These are phyloP conservation scores for Scaptomyza graminum DNA, from an alignment of 1,140 invertebrate species.

Conservation along the genomic window DNA sequence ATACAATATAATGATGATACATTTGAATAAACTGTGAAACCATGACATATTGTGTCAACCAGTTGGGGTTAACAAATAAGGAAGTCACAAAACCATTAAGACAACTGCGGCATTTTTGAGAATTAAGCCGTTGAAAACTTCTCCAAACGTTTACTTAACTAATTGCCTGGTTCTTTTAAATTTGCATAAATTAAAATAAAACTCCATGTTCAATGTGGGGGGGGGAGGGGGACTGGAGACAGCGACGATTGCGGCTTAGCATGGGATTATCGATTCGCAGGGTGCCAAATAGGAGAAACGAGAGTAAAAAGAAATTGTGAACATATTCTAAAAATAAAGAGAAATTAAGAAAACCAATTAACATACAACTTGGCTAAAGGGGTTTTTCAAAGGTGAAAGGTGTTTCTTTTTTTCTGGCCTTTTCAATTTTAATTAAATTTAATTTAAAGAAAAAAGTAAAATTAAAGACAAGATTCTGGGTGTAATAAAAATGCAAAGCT, in stretches of 20 bases:
- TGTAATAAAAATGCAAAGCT: too few relatives aligned
- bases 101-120: conserved; percentile 48
- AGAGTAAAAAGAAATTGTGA: background rate
- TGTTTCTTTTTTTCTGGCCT: too few relatives aligned
- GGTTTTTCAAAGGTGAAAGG: background rate
- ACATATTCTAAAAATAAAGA: background rate
- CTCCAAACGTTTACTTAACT: conserved; percentile 70
- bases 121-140: conserved; percentile 55
- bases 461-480: too few relatives aligned
- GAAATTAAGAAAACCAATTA: background rate
- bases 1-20: conserved; percentile 63
- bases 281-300: background rate
- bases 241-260: conserved; percentile 37
- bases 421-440: too few relatives aligned
- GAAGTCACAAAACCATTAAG: conserved; percentile 38
- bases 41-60: conserved; percentile 68
- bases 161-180: conserved; percentile 69
- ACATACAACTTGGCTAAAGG: background rate
- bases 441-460: too few relatives aligned
- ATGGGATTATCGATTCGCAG: conserved; percentile 24
- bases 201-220: conserved; percentile 25
- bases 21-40: conserved; percentile 72
- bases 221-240: too few relatives aligned
- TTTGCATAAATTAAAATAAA: conserved; percentile 62
- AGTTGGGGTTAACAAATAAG: conserved; percentile 50